Base-by-base conservation (phyloP, 2,888 invertebrate genomes). In the Plagodis dolabraria region DNA sequence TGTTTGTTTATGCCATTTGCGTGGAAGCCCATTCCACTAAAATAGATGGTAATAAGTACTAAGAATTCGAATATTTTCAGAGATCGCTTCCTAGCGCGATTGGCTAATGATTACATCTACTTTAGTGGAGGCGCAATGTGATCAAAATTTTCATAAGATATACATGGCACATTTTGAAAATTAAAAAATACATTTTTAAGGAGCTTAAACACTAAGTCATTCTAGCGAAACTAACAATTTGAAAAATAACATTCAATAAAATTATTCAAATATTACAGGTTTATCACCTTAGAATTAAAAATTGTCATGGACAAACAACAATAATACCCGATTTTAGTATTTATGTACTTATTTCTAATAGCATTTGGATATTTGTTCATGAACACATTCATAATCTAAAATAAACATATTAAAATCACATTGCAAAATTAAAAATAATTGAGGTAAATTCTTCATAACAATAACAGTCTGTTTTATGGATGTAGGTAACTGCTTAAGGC, bases 321-420 rank as follows among this genome's bases (percentile, higher is more conserved):
- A 8, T 10, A 34, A 11, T 47, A 22, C 43, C 43, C 12, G 6
- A 22, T 22, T 22, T 22, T 22, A 22, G 22, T 22, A 5, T 12
- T 44, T 44, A 10, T 45, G 33, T 33, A 34, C n/a, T 43, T 53
- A 44, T 9, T 50, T 53, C 54, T 22, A 42, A 47, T 57, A 63
- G 57, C 53, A 65, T 61, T 67, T 63, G 48, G 36, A 43, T 51
- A 54, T 57, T 58, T 57, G 36, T 53, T 53, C 22, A 33, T 42
- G 53, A 61, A 66, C 57, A 70, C 64, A 62, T 61, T 70, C 58
- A 71, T 68, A 70, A 67, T 67, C 57, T 49, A 45, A 61, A 54
- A 54, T 63, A 4, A 65, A 57, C 9, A 55, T 47, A 22, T 53
- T 38, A 50, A n/a, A 54, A 52, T 51, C 36, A 60, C 35, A 53